Evolutionary conservation across 2,113 vertebrate genomes (phyloP).

Genomic region (Heterochromis multidens): DNA sequence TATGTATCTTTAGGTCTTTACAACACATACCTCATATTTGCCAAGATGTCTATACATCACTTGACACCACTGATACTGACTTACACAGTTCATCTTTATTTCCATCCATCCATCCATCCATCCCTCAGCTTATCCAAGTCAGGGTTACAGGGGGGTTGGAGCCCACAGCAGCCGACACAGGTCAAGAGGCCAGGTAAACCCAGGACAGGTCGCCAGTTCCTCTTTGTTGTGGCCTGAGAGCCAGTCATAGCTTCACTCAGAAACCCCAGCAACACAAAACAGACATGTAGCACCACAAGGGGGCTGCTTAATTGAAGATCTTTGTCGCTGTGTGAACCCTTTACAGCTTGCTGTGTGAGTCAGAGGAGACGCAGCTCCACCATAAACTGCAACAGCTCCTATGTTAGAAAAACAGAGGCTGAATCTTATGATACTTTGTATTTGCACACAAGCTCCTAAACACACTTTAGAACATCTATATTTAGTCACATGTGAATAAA

Average conservation of each 20-base stretch:
- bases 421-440: neutral
- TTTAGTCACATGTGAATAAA: neutral
- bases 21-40: neutral
- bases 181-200: neutral
- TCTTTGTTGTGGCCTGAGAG: neutral
- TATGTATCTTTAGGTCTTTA: neutral
- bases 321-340: neutral
- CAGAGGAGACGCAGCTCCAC: neutral
- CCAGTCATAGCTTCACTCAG: neutral
- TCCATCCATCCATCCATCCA: neutral
- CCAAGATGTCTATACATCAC: neutral
- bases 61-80: neutral
- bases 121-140: neutral
- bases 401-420: neutral
- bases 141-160: neutral
- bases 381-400: neutral
- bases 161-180: neutral
- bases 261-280: neutral
- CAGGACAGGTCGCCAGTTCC: neutral
- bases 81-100: neutral
- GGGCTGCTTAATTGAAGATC: neutral
- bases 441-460: neutral
- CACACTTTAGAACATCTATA: neutral
- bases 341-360: neutral
- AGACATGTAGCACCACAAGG: neutral